phyloP scores from a whole-genome alignment of 2,888 invertebrate genomes.

The Lomographa bimaculata region DNA sequence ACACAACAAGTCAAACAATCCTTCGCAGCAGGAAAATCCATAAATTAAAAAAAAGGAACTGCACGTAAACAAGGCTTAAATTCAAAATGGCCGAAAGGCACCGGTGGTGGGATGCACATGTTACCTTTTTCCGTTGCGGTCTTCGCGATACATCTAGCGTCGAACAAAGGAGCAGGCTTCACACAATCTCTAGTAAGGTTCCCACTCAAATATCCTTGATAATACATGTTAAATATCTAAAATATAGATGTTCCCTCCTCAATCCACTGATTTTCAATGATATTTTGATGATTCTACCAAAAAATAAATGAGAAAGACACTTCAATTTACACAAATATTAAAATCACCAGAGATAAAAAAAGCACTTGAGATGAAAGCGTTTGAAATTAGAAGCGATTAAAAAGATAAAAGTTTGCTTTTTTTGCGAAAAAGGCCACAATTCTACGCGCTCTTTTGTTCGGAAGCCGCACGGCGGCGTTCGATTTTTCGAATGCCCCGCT shows the following conservation, averaged over 20 bases:
- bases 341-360: background rate
- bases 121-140: slow-evolving; percentile 49
- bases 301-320: slow-evolving; percentile 1
- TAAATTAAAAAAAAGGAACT: slow-evolving; percentile 13
- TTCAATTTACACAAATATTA: slow-evolving; percentile 1
- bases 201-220: slow-evolving; percentile 23
- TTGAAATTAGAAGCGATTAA: background rate
- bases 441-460: slow-evolving; percentile 54
- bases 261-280: slow-evolving; percentile 2
- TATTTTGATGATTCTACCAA: background rate
- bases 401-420: slow-evolving; percentile 5
- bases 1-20: too few species aligned
- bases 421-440: slow-evolving; percentile 50
- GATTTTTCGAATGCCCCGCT: slow-evolving; percentile 31
- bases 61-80: slow-evolving; percentile 20
- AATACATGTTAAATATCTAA: slow-evolving; percentile 7
- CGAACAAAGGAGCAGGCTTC: slow-evolving; percentile 54
- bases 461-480: slow-evolving; percentile 36
- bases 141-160: slow-evolving; percentile 32
- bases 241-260: background rate
- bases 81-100: slow-evolving; percentile 30
- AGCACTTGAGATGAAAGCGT: background rate
- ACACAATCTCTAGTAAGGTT: slow-evolving; percentile 18
- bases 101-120: slow-evolving; percentile 37
- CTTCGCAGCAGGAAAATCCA: slow-evolving; percentile 9